Percentiles rank a stretch among this genome's conserved stretches.
phyloP scores from a whole-genome alignment of 2,888 invertebrate species.

The Cerceris ruficornis region DNA sequence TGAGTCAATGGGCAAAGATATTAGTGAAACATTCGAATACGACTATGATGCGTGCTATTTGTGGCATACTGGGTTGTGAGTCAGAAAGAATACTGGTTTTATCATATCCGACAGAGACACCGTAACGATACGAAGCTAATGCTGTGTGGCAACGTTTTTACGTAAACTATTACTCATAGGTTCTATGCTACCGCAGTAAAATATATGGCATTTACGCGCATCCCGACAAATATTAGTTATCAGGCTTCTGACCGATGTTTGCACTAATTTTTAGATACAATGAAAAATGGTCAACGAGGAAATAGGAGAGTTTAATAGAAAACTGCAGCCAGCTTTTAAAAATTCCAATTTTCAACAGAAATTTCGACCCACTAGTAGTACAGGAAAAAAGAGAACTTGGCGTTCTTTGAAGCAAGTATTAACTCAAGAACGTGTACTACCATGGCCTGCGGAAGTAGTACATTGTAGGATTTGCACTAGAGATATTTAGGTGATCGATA shows the following conservation, averaged over 20 bases:
- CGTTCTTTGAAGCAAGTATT: constrained; percentile 94
- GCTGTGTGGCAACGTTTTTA: no score
- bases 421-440: constrained; percentile 89
- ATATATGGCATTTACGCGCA: not conserved
- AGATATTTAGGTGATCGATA: not conserved
- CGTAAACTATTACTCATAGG: no score
- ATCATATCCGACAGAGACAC: constrained; percentile 29
- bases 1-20: constrained; percentile 62
- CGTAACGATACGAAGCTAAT: not conserved
- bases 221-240: not conserved
- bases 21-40: constrained; percentile 57
- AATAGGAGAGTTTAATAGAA: constrained; percentile 71
- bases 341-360: constrained; percentile 76
- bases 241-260: no score
- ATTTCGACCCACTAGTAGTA: constrained; percentile 76
- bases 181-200: not conserved
- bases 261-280: constrained; percentile 33
- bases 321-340: constrained; percentile 74
- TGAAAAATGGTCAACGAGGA: constrained; percentile 76
- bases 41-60: constrained; percentile 60
- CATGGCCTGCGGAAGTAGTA: constrained; percentile 90
- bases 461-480: constrained; percentile 84
- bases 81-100: constrained; percentile 57
- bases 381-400: constrained; percentile 91
- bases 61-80: constrained; percentile 55